Evolutionary conservation across 2,888 invertebrate genomes (phyloP), one percentile per base, ranked within the genome.

Genomic region (Scrobipalpa costella): DNA sequence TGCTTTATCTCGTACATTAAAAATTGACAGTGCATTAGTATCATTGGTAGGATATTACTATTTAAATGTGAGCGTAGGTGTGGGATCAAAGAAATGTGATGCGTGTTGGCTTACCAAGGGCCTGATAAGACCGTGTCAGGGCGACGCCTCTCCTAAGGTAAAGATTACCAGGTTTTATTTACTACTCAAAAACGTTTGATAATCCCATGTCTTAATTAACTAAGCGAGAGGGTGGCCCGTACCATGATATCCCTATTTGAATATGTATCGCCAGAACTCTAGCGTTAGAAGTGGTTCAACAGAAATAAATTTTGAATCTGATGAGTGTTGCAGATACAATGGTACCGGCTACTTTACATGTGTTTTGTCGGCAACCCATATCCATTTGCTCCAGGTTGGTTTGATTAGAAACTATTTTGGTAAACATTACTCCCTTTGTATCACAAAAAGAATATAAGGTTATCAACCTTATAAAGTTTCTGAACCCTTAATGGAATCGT

Each of bases 151-250:
- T 84, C 80, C 80, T 83, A 84, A 79, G 74, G 81, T 80, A 78
- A 81, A 90, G 90, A 90, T 91, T 89, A 89, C 80, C n/a, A n/a
- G 84, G 81, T 86, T 91, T 90, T 90, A 90, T 91, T 91, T 90
- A 90, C 90, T 87, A 81, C 90, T 82, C 84, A 78, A 85, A 88
- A 88, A 85, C 87, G 87, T 86, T 90, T 84, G 88, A 90, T 91
- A 90, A 90, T 89, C 86, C 61, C 88, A 90, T 88, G 90, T 91
- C 91, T 91, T 91, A 90, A 91, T 91, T 91, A 91, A 90, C 89
- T 81, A 81, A 87, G 86, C 87, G 86, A 84, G 86, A 83, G 84
- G 78, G 78, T 75, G 71, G 73, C 80, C 71, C 3, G 65, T 63
- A 64, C 64, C 34, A 66, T 47, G 64, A 66, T 11, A 59, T 13